These are phyloP conservation scores for Mnemiopsis leidyi DNA, from an alignment of 37 sponge, comb jelly and placozoan species.

Conservation along the genomic window DNA sequence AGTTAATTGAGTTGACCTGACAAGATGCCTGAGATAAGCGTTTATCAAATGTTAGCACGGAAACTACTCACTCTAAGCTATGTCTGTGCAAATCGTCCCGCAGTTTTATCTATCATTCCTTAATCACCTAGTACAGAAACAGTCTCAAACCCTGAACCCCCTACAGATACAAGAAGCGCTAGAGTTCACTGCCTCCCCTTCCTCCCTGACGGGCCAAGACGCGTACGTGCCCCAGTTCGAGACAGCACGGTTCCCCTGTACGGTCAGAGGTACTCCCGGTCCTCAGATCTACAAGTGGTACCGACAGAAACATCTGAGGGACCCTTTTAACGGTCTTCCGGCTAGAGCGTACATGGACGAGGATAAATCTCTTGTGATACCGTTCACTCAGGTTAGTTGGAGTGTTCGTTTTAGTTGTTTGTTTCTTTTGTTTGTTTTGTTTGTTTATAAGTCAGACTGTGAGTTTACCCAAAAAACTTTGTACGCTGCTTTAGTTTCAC, in stretches of 20 bases:
- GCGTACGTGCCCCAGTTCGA: neutral
- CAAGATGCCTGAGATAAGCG: too few species aligned
- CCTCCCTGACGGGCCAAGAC: neutral
- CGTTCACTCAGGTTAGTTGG: neutral
- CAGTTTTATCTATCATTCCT: too few species aligned
- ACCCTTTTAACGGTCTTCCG: constrained; percentile 30
- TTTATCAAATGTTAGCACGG: too few species aligned
- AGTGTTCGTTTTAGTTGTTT: too few species aligned
- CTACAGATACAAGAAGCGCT: neutral
- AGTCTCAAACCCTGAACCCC: neutral
- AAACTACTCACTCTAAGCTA: too few species aligned
- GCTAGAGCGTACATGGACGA: constrained; percentile 43
- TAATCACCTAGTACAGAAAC: too few species aligned
- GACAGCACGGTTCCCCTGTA: constrained; percentile 43
- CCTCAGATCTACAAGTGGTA: constrained; percentile 5
- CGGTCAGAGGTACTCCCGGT: neutral
- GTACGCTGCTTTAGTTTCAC: too few species aligned
- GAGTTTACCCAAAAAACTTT: too few species aligned
- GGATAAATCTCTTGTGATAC: constrained; percentile 15
- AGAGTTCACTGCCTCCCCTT: neutral
- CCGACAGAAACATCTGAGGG: neutral
- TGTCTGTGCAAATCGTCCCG: neutral
- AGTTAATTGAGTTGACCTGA: too few species aligned
- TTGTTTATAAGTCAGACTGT: too few species aligned
- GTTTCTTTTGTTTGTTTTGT: too few species aligned